Evolutionary conservation across 1,140 invertebrate genomes (phyloP).

Genomic region (Drosophila pseudoobscura): DNA sequence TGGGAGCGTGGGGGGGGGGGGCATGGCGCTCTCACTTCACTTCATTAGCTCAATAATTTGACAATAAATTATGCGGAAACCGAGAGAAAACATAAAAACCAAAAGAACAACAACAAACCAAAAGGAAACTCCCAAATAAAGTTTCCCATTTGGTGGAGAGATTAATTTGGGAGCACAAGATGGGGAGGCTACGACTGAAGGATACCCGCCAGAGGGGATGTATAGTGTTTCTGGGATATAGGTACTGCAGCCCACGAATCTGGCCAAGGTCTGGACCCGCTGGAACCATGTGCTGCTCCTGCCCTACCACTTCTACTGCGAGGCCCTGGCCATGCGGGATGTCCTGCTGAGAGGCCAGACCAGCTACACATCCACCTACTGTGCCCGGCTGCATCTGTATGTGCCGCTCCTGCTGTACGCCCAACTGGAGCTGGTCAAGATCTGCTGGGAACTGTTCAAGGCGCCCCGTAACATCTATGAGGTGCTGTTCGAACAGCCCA

Average conservation of each 20-base stretch:
- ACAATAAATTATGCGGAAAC: conserved; percentile 66
- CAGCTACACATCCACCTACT: conserved; percentile 73
- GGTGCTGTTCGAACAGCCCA: conserved; percentile 84
- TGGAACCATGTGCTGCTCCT: conserved; percentile 79
- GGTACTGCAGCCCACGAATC: conserved; percentile 77
- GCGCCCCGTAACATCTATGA: conserved; percentile 86
- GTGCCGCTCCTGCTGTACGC: conserved; percentile 85
- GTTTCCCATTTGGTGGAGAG: conserved; percentile 6
- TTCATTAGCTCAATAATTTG: conserved; percentile 77
- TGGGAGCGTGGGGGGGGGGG: too few relatives aligned
- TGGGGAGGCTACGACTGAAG: too few relatives aligned
- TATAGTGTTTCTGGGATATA: too few relatives aligned
- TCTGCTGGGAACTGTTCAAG: conserved; percentile 84
- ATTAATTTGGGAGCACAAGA: too few relatives aligned
- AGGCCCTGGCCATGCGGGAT: conserved; percentile 82
- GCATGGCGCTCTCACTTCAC: conserved; percentile 52
- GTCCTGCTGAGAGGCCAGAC: conserved; percentile 82
- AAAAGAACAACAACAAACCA: conserved; percentile 5
- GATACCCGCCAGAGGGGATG: too few relatives aligned
- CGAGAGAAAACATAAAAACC: conserved; percentile 14
- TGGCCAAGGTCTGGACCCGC: conserved; percentile 65
- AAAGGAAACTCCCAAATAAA: conserved; percentile 24
- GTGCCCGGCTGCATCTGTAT: conserved; percentile 84
- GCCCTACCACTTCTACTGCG: conserved; percentile 83
- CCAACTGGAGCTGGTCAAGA: conserved; percentile 85